A percentile compares a stretch with the other conserved stretches of the same genome.
phyloP scores from a whole-genome alignment of 2,113 vertebrate species.

The Scomber scombrus region DNA sequence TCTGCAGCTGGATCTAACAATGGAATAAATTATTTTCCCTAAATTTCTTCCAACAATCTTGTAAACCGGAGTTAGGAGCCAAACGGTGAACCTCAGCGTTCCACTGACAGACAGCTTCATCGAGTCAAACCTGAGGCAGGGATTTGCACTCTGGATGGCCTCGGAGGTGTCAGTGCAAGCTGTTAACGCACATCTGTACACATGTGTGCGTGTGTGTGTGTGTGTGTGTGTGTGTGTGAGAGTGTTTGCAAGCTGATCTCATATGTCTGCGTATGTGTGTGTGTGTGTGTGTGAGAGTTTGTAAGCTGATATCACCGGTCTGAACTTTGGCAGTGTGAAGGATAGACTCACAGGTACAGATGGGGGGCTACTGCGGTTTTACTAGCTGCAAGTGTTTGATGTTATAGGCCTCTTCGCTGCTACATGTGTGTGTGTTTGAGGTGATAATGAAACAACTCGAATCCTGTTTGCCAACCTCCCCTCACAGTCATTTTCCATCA shows the following conservation, averaged over 20 bases:
- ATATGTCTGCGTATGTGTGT: slow-evolving; percentile 35
- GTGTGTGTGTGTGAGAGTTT: slow-evolving; percentile 39
- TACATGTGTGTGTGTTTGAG: slow-evolving; percentile 42
- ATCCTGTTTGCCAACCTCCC: slow-evolving; percentile 60
- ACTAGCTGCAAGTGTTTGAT: slow-evolving; percentile 73
- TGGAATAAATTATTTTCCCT: not conserved
- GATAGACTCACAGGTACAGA: slow-evolving; percentile 67
- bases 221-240: not conserved
- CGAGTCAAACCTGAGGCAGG: not conserved
- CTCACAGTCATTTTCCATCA: slow-evolving; percentile 74
- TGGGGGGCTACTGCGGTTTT: slow-evolving; percentile 74
- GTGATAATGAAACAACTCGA: slow-evolving; percentile 72
- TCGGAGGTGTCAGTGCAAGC: slow-evolving; percentile 39
- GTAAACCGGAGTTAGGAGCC: not conserved
- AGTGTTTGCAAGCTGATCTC: slow-evolving; percentile 61
- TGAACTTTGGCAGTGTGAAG: slow-evolving; percentile 70
- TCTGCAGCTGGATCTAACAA: not conserved
- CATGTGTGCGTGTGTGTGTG: slow-evolving; percentile 25
- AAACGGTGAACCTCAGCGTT: slow-evolving; percentile 14
- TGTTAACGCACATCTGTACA: slow-evolving; percentile 62
- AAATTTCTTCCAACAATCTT: not conserved
- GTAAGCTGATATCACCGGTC: slow-evolving; percentile 63
- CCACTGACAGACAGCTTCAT: slow-evolving; percentile 21
- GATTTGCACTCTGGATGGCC: slow-evolving; percentile 36
- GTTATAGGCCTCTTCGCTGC: slow-evolving; percentile 44